Evolutionary conservation across 2,797 vertebrate genomes (phyloP).

Genomic region (Taenioides sp.): DNA sequence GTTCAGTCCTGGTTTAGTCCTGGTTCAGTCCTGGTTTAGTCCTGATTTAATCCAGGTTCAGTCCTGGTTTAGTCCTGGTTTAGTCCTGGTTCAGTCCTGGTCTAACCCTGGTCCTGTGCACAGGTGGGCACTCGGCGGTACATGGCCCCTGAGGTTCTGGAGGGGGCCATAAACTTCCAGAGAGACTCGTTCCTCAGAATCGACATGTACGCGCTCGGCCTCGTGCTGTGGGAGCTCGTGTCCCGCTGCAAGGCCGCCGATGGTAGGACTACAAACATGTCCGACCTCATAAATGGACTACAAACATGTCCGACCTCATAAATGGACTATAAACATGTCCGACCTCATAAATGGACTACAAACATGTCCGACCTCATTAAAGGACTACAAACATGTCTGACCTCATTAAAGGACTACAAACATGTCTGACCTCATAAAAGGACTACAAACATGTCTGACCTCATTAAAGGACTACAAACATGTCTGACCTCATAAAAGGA

Average conservation of each 20-base stretch:
- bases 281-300: not conserved
- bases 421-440: not conserved
- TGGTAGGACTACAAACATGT: conserved; percentile 67
- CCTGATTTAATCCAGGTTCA: too few species aligned
- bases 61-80: too few species aligned
- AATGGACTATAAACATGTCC: not conserved
- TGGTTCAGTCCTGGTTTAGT: too few species aligned
- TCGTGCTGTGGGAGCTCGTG: conserved; percentile 94
- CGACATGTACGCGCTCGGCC: conserved; percentile 95
- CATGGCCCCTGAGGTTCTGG: conserved; percentile 95
- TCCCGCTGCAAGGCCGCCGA: conserved; percentile 90
- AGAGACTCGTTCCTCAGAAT: conserved; percentile 93
- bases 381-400: conserved; percentile 5
- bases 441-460: too few species aligned
- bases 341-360: not conserved
- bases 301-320: not conserved
- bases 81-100: too few species aligned
- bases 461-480: conserved; percentile 13
- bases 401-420: not conserved
- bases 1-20: too few species aligned
- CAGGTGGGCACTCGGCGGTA: conserved; percentile 88
- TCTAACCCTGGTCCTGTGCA: too few species aligned
- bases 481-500: not conserved
- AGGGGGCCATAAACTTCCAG: conserved; percentile 97
- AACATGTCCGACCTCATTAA: conserved; percentile 43